Percentiles rank a stretch among this genome's conserved stretches.
phyloP scores from a whole-genome alignment of 1,140 invertebrate genomes.

The Diploscapter pachys region DNA sequence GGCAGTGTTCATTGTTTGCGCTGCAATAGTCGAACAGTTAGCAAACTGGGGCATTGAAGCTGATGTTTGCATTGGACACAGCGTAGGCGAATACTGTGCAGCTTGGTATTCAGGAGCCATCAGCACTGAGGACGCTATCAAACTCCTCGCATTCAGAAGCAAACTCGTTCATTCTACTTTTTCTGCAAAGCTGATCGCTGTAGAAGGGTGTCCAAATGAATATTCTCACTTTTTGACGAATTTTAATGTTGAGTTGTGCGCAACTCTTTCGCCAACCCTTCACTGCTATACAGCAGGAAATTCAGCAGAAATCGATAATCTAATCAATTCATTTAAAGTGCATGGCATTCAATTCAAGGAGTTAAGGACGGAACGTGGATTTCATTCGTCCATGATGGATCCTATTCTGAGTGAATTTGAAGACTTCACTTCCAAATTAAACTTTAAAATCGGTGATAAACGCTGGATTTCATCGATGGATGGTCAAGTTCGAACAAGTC shows the following conservation, averaged over 20 bases:
- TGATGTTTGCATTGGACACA: conserved; percentile 42
- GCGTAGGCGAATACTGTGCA: conserved; percentile 49
- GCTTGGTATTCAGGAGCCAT: conserved; percentile 30
- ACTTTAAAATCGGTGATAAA: not conserved
- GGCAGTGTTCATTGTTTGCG: conserved; percentile 37
- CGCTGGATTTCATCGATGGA: conserved; percentile 45
- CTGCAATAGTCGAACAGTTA: conserved; percentile 23
- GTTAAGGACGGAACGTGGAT: conserved; percentile 40
- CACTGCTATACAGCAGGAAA: conserved; percentile 38
- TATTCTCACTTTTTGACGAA: conserved; percentile 6
- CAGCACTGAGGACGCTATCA: conserved; percentile 14
- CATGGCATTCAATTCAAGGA: conserved; percentile 24
- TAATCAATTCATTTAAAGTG: conserved; percentile 28
- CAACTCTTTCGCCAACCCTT: conserved; percentile 30
- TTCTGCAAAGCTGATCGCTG: conserved; percentile 48
- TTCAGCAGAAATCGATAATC: conserved; percentile 12
- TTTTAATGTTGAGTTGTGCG: conserved; percentile 38
- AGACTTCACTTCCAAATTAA: not conserved
- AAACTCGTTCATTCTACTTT: conserved; percentile 32
- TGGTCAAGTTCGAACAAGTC: conserved; percentile 20
- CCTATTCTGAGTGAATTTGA: conserved; percentile 43
- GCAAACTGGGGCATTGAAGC: conserved; percentile 25
- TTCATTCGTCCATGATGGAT: conserved; percentile 46
- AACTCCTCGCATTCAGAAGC: conserved; percentile 34
- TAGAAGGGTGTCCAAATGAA: not conserved